A percentile compares a stretch with the other conserved stretches of the same genome.
These are phyloP conservation scores for Nycticryphes semicollaris DNA, from an alignment of 2,113 vertebrate genomes.

Conservation along the genomic window DNA sequence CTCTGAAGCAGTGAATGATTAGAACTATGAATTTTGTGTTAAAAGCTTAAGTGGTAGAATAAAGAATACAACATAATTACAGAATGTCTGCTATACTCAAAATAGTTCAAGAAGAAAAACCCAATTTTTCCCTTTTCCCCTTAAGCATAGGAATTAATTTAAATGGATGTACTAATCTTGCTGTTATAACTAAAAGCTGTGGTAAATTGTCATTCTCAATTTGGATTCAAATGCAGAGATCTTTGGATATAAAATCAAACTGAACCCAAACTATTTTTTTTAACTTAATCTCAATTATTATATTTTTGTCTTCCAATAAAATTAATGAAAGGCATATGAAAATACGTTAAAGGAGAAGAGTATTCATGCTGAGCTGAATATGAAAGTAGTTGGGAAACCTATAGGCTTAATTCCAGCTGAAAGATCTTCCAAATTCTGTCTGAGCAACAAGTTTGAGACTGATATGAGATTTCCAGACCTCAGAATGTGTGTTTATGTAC, in stretches of 20 bases:
- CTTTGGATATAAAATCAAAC: not conserved
- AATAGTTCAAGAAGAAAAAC: not conserved
- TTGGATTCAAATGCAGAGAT: not conserved
- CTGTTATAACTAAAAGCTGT: not conserved
- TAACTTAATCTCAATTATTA: not conserved
- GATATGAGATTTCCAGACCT: conserved; percentile 8
- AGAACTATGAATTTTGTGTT: not conserved
- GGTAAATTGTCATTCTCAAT: not conserved
- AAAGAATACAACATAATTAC: not conserved
- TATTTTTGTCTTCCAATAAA: conserved; percentile 34
- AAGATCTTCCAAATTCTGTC: conserved; percentile 36
- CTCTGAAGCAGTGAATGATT: not conserved
- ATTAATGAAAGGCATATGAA: conserved; percentile 56
- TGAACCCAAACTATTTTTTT: not conserved
- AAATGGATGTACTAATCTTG: not conserved
- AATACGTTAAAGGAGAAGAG: not conserved
- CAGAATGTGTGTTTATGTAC: not conserved
- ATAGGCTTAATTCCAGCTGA: not conserved
- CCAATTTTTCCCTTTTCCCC: not conserved
- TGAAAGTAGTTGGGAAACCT: conserved; percentile 11
- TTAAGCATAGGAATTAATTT: not conserved
- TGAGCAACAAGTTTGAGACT: not conserved
- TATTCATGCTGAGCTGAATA: not conserved
- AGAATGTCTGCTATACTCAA: not conserved
- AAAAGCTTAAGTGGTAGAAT: not conserved